Conservation (phyloP, 2,797 vertebrate genomes). For the Chelmon rostratus region DNA sequence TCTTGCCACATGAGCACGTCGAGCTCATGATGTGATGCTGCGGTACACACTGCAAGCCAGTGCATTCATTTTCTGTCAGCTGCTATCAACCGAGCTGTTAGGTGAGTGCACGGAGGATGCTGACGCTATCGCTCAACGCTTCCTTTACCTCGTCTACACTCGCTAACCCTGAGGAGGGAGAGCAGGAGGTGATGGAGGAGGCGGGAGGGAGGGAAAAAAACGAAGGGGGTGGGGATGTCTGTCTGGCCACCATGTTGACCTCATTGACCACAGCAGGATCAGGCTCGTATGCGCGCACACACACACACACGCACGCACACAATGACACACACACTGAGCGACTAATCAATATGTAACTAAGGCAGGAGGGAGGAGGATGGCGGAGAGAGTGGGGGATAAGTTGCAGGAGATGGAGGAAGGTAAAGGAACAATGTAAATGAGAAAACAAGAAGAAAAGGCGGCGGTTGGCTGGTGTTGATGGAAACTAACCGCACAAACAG, state of each 20-base stretch:
- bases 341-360: slow-evolving; percentile 78
- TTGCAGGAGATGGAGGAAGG: slow-evolving; percentile 46
- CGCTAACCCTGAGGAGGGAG: slow-evolving; percentile 25
- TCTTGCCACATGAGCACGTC: background rate
- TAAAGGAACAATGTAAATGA: slow-evolving; percentile 20
- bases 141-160: slow-evolving; percentile 27
- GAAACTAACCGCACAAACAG: background rate
- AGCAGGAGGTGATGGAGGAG: slow-evolving; percentile 50
- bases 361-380: slow-evolving; percentile 54
- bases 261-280: slow-evolving; percentile 73
- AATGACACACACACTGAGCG: slow-evolving; percentile 31
- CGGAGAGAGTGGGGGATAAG: slow-evolving; percentile 42
- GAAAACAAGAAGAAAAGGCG: background rate
- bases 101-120: slow-evolving; percentile 14
- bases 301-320: slow-evolving; percentile 16
- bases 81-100: slow-evolving; percentile 6
- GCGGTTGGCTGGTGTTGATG: background rate
- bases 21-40: background rate
- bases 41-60: background rate
- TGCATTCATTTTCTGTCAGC: slow-evolving; percentile 19
- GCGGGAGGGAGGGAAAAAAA: slow-evolving; percentile 7
- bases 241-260: slow-evolving; percentile 81
- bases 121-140: slow-evolving; percentile 13
- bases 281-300: slow-evolving; percentile 20
- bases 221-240: slow-evolving; percentile 53